Conservation (phyloP, 1,140 invertebrate species). For the Drosophila baimaii region DNA sequence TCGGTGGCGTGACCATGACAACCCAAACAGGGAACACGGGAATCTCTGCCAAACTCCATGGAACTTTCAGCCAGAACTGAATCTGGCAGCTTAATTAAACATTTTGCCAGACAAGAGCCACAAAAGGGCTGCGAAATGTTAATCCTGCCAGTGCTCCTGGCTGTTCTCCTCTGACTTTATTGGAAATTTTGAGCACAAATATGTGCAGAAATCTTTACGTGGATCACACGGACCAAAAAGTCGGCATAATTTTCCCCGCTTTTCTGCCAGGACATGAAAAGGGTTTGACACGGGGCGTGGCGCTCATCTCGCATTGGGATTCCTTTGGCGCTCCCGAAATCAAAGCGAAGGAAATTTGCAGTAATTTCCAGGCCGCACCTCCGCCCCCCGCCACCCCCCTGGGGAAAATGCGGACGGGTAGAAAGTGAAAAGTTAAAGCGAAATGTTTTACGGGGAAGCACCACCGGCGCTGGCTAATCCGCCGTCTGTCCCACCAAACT, state of each 20-base stretch:
- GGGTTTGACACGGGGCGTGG: slow-evolving; percentile 68
- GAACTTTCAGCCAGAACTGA: slow-evolving; percentile 12
- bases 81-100: slow-evolving; percentile 70
- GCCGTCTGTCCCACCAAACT: slow-evolving; percentile 34
- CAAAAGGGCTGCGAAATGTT: slow-evolving; percentile 37
- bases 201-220: slow-evolving; percentile 35
- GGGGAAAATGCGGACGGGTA: background rate
- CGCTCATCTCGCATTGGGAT: slow-evolving; percentile 49
- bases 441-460: slow-evolving; percentile 27
- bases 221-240: slow-evolving; percentile 5
- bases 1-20: slow-evolving; percentile 48
- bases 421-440: slow-evolving; percentile 50
- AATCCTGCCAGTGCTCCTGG: slow-evolving; percentile 23
- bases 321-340: slow-evolving; percentile 42
- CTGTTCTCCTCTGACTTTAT: slow-evolving; percentile 17
- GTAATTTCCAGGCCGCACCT: slow-evolving; percentile 42
- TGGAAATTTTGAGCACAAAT: slow-evolving; percentile 46
- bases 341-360: slow-evolving; percentile 42
- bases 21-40: slow-evolving; percentile 26
- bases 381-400: background rate
- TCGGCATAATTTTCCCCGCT: slow-evolving; percentile 55
- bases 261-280: slow-evolving; percentile 69
- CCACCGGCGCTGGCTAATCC: slow-evolving; percentile 53
- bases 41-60: background rate
- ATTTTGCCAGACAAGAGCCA: slow-evolving; percentile 41